Conservation (phyloP, 2,888 invertebrate species). For the Xanthia icteritia region DNA sequence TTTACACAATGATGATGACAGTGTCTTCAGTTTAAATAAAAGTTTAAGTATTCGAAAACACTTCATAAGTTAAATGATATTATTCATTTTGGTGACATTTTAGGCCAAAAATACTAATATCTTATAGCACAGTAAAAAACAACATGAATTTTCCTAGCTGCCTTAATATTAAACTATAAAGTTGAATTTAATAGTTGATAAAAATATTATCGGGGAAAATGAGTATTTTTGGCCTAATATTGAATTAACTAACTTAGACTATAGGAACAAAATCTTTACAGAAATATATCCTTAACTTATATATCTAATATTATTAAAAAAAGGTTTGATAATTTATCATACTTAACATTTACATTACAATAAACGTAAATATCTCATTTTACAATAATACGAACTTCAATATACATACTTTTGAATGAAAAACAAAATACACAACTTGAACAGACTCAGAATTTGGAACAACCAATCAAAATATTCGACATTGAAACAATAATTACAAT, state of each 20-base stretch:
- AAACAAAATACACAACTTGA: neutral
- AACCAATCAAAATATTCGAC: too few relatives aligned
- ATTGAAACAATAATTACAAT: too few relatives aligned
- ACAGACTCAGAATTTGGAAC: neutral
- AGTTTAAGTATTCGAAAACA: conserved; percentile 18
- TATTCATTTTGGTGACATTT: conserved; percentile 7
- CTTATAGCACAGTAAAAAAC: neutral
- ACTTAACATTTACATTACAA: conserved; percentile 75
- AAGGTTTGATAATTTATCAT: conserved; percentile 81
- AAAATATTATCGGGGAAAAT: neutral
- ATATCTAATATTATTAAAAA: conserved; percentile 15
- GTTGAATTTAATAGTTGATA: neutral
- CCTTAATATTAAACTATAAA: neutral
- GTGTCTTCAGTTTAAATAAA: conserved; percentile 31
- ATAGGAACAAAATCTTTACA: conserved; percentile 61
- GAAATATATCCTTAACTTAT: conserved; percentile 39
- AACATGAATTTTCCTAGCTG: neutral
- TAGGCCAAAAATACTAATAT: conserved; percentile 32
- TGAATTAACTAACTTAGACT: conserved; percentile 42
- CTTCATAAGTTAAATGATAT: conserved; percentile 16
- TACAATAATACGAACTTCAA: conserved; percentile 61
- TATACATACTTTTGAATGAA: conserved; percentile 54
- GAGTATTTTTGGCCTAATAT: conserved; percentile 29
- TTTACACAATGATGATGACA: conserved; percentile 12
- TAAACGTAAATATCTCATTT: conserved; percentile 70